phyloP scores from a whole-genome alignment of 2,888 invertebrate species.

The Venusia cambrica region DNA sequence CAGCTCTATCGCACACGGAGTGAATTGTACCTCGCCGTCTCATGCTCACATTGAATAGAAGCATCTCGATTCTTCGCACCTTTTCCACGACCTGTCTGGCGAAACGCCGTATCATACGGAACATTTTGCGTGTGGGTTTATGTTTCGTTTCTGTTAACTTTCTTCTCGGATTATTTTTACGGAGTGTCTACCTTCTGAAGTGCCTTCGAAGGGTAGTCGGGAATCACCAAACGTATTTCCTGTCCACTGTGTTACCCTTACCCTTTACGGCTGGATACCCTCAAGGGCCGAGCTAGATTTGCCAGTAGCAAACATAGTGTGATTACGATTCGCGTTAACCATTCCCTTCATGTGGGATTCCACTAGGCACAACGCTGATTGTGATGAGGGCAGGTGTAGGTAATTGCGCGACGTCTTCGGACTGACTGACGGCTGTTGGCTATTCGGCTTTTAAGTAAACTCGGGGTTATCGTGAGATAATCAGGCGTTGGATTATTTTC shows the following conservation, averaged over 20 bases:
- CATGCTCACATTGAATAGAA: conserved; percentile 52
- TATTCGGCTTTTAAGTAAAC: conserved; percentile 35
- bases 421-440: conserved; percentile 32
- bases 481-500: conserved; percentile 42
- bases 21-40: conserved; percentile 50
- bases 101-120: conserved; percentile 50
- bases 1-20: conserved; percentile 48
- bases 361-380: no score
- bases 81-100: conserved; percentile 49
- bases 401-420: conserved; percentile 22
- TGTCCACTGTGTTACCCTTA: no score
- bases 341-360: conserved; percentile 22
- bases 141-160: background rate
- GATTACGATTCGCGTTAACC: conserved; percentile 15
- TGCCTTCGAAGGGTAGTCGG: no score
- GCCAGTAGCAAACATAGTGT: conserved; percentile 24
- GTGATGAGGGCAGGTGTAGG: conserved; percentile 8
- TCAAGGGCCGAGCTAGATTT: conserved; percentile 42
- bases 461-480: conserved; percentile 35
- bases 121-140: conserved; percentile 40
- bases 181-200: no score
- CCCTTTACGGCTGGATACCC: conserved; percentile 52
- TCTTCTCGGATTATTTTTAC: no score
- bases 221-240: no score
- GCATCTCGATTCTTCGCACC: conserved; percentile 52